Evolutionary conservation across 23 tunicate species (phyloP), one percentile per base, ranked within the genome.

Genomic region (Phallusia fumigata): DNA sequence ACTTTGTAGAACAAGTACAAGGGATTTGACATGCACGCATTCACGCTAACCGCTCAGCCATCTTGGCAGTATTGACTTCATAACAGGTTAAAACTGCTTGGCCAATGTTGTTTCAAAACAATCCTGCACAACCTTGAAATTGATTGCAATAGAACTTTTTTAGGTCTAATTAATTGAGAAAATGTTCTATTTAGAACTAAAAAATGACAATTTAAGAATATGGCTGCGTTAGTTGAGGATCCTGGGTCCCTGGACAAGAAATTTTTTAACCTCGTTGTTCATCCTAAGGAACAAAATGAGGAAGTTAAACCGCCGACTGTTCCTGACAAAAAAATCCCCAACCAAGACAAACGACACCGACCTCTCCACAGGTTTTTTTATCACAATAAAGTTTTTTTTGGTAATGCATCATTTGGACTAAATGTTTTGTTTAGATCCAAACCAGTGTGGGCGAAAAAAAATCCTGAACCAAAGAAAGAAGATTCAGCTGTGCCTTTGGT

Each of bases 211-310:
- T n/a, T n/a, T n/a, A n/a, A n/a, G n/a, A n/a, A 40, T 16, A 58
- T 58, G 69, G 69, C 69, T 6, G 69, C 69, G 3, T 24, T 58
- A 24, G 69, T 58, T 11, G 69, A 24, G 69, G 69, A 58, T 6
- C 3, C 28, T 26, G 87, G 76, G 19, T 33, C 76, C n/a, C 32
- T 84, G 52, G 81, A 84, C 28, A 84, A 76, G 52, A 84, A 84
- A 31, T 84, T 84, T 35, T 84, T 84, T 35, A 75, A 84, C 35
- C 52, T 84, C 30, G 87, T 84, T 10, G 87, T 84, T 6, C 87
- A 76, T 1, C 87, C 87, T 30, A 31, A 19, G 36, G 40, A 34
- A 26, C 30, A 30, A 44, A 32, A 31, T 28, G 79, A 40, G 33
- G 52, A 34, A 33, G 31, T 34, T 2, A 83, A 83, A 36, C n/a